Evolutionary conservation across 2,888 invertebrate species (phyloP).

Genomic region (Elegia similella): DNA sequence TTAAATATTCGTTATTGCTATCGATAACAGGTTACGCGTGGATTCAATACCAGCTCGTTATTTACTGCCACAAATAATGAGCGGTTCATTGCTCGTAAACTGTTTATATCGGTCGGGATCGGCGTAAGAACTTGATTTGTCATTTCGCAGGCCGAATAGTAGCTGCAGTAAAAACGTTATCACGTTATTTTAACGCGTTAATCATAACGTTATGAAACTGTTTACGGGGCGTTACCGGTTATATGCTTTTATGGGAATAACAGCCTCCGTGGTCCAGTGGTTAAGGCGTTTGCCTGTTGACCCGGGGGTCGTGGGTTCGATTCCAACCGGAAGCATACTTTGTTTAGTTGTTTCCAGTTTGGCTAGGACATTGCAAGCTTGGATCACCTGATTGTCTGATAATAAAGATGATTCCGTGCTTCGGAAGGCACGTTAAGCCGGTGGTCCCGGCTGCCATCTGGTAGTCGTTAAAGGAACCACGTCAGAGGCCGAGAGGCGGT

Average conservation of each 20-base stretch:
- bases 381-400: no score
- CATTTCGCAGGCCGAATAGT: constrained; percentile 40
- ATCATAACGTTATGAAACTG: constrained; percentile 7
- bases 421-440: no score
- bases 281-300: no score
- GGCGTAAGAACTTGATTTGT: constrained; percentile 52
- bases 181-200: constrained; percentile 14
- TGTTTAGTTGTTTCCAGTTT: no score
- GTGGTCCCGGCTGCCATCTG: no score
- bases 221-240: background rate
- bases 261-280: no score
- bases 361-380: no score
- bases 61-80: constrained; percentile 49
- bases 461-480: no score
- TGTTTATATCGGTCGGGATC: constrained; percentile 38
- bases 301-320: no score
- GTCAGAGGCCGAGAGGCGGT: no score
- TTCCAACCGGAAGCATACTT: no score
- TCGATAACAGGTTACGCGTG: constrained; percentile 16
- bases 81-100: constrained; percentile 52
- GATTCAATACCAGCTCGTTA: constrained; percentile 42
- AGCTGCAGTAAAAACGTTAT: constrained; percentile 34
- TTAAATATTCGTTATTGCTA: background rate
- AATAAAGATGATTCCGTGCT: no score
- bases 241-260: background rate